These are phyloP conservation scores for Pachypeltis micranthus DNA, from an alignment of 1,140 invertebrate species.

Conservation along the genomic window DNA sequence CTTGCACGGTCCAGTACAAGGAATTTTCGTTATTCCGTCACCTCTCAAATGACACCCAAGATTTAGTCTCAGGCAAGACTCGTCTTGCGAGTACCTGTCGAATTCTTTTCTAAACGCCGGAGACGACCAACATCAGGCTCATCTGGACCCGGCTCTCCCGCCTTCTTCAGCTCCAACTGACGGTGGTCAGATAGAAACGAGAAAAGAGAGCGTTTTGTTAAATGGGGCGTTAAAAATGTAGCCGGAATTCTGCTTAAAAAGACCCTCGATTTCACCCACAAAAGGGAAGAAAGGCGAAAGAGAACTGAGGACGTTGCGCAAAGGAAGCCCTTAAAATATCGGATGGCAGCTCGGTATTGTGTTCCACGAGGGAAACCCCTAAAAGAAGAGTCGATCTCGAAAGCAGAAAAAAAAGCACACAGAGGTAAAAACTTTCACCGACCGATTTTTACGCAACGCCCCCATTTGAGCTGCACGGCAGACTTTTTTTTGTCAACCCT, in stretches of 20 bases:
- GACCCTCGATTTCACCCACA: not conserved
- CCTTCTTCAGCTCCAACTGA: not conserved
- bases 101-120: no score
- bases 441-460: not conserved
- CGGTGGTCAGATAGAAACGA: not conserved
- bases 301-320: not conserved
- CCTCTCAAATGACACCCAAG: no score
- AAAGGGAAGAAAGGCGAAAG: not conserved
- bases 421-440: not conserved
- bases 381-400: not conserved
- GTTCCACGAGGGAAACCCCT: not conserved
- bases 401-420: not conserved
- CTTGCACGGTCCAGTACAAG: no score
- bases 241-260: not conserved
- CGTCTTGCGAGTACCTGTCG: no score
- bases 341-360: not conserved
- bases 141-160: no score
- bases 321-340: not conserved
- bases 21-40: no score
- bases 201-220: not conserved
- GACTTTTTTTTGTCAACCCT: no score
- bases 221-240: not conserved
- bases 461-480: no score
- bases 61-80: no score
- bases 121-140: no score